Conservation (phyloP, 53 echinoderm and acorn worm genomes). For the Mesocentrotus franciscanus region DNA sequence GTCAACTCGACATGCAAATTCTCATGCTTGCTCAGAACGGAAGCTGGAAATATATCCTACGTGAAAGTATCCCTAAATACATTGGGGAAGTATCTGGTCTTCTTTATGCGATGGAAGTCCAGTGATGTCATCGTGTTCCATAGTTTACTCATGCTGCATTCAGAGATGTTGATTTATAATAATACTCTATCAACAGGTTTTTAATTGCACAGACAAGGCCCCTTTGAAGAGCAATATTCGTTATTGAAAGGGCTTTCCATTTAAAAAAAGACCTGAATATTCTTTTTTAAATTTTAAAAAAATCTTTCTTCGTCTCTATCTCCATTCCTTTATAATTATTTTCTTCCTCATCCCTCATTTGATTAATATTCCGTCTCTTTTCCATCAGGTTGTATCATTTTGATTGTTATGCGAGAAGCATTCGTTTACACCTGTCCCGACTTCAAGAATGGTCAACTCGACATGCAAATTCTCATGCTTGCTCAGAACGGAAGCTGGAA, state of each 20-base stretch:
- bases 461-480: not conserved
- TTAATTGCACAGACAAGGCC: too few species aligned
- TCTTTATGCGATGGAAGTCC: not conserved
- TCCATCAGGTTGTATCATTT: not conserved
- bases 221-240: too few species aligned
- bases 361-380: not conserved
- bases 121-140: not conserved
- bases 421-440: slow-evolving; percentile 5
- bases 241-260: too few species aligned
- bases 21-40: not conserved
- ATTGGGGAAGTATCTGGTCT: not conserved
- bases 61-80: not conserved
- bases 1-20: not conserved
- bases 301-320: too few species aligned
- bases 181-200: too few species aligned
- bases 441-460: slow-evolving; percentile 5
- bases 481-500: slow-evolving; percentile 3
- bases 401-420: not conserved
- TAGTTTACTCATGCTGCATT: too few species aligned
- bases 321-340: too few species aligned
- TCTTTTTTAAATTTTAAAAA: too few species aligned
- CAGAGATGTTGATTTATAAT: too few species aligned
- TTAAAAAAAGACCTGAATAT: too few species aligned
- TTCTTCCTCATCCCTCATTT: not conserved
- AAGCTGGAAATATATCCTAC: slow-evolving; percentile 2